A percentile compares a stretch with the other conserved stretches of the same genome.
These are phyloP conservation scores for Lycaena phlaeas DNA, from an alignment of 2,888 invertebrate genomes.

Conservation along the genomic window DNA sequence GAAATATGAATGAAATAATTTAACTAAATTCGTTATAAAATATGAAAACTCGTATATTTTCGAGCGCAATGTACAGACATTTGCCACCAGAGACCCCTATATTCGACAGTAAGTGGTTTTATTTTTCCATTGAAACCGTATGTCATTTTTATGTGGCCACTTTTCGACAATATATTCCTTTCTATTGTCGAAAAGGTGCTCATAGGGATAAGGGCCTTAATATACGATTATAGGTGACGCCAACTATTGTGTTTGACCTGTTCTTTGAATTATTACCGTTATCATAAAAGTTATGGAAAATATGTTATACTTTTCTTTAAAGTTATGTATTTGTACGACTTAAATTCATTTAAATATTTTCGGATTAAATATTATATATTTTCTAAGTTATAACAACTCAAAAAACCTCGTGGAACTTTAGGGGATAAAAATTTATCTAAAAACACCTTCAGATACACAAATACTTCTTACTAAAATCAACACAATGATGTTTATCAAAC, in stretches of 20 bases:
- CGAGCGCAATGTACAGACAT: not conserved
- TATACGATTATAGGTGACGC: constrained; percentile 71
- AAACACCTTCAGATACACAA: no score
- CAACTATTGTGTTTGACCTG: constrained; percentile 71
- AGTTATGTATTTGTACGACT: not conserved
- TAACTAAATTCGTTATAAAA: no score
- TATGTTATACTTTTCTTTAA: not conserved
- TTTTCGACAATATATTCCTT: constrained; percentile 70
- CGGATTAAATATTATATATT: no score
- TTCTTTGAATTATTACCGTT: constrained; percentile 60
- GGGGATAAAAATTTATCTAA: no score
- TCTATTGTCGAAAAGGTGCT: constrained; percentile 69
- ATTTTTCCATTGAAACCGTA: constrained; percentile 40
- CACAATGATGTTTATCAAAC: no score
- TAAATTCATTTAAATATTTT: no score
- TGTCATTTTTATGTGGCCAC: constrained; percentile 72
- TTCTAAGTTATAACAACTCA: no score
- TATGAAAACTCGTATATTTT: no score
- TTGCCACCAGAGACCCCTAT: constrained; percentile 7
- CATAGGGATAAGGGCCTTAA: constrained; percentile 68
- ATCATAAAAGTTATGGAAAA: constrained; percentile 25
- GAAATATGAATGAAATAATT: no score
- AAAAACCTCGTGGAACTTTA: no score
- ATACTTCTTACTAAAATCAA: no score
- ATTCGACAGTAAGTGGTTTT: constrained; percentile 19